Base-by-base conservation (phyloP, 2,797 vertebrate species). In the Sebastes minor region DNA sequence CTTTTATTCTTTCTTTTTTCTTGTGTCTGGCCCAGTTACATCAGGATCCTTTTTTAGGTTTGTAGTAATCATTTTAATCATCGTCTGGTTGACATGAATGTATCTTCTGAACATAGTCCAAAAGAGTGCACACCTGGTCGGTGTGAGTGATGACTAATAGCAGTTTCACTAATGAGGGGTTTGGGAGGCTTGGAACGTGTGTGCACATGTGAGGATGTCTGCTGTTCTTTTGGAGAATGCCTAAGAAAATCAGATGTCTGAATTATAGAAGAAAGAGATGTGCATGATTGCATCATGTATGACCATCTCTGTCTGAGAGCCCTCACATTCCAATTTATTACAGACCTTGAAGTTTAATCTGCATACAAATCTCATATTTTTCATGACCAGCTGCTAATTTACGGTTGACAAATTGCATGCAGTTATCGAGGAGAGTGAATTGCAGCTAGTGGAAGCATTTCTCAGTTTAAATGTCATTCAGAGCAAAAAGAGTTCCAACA, bases 91-190 rank as follows among this genome's bases (percentile, higher is more conserved):
- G 5, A 42, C 46, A 62, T 25, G 56, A 38, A 73, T 20, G 8
- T 38, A 35, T 46, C 1, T n/a, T 78, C 7, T 27, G 42, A 76
- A 59, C 49, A 20, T 8, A 35, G 27, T 33, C 71, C 30, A 56
- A 49, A 56, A 76, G 32, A 6, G 52, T 66, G 72, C 69, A 90
- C 87, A 92, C 86, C 89, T 94, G 91, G 63, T 80, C 3, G 1
- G 28, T 5, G 30, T 62, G 72, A 74, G 46, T 38, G 13, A 76
- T 82, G 80, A 63, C 53, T 76, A 78, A 75, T 65, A 60, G 80
- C 25, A 66, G 76, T 65, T 88, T 83, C 35, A 1, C 13, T 87
- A 88, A 92, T 86, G 63, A 90, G 33, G 9, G 76, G 73, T 80
- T 87, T 88, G 64, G 77, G 78, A 78, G 80, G 79, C 65, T 18